Conservation (phyloP, 2,113 vertebrate genomes). For the Sinocyclocheilus grahami region DNA sequence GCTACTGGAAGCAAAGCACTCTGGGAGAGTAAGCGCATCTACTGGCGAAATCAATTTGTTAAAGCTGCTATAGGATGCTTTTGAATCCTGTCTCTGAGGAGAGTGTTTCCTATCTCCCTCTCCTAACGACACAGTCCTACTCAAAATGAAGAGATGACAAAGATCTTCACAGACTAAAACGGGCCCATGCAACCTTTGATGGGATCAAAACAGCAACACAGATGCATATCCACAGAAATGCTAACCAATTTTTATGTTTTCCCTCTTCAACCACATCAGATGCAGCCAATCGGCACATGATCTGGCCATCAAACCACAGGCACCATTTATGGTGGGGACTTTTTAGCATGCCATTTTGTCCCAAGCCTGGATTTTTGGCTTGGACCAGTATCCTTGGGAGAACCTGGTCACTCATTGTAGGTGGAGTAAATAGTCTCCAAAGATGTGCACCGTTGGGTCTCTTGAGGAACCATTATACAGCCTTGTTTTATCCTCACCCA, state of each 20-base stretch:
- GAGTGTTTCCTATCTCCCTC: not conserved
- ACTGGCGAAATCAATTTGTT: constrained; percentile 8
- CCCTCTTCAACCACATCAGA: not conserved
- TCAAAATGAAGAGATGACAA: not conserved
- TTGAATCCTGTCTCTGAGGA: constrained; percentile 26
- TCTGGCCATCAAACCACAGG: not conserved
- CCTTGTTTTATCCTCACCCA: too few species aligned
- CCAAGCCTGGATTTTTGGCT: not conserved
- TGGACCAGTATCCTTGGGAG: not conserved
- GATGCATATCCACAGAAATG: constrained; percentile 5
- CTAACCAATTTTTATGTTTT: not conserved
- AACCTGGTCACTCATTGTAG: too few species aligned
- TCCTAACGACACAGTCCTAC: not conserved
- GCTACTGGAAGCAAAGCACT: constrained; percentile 4
- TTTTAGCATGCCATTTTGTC: not conserved
- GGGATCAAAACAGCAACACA: constrained; percentile 48
- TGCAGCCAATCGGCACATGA: constrained; percentile 39
- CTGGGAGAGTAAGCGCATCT: constrained; percentile 8
- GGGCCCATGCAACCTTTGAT: not conserved
- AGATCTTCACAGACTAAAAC: not conserved
- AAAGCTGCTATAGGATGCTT: not conserved
- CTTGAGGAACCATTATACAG: too few species aligned
- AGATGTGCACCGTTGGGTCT: too few species aligned
- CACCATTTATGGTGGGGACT: not conserved
- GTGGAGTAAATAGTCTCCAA: too few species aligned